Evolutionary conservation across 2,797 vertebrate genomes (phyloP).

Genomic region (Rhynchotus rufescens): DNA sequence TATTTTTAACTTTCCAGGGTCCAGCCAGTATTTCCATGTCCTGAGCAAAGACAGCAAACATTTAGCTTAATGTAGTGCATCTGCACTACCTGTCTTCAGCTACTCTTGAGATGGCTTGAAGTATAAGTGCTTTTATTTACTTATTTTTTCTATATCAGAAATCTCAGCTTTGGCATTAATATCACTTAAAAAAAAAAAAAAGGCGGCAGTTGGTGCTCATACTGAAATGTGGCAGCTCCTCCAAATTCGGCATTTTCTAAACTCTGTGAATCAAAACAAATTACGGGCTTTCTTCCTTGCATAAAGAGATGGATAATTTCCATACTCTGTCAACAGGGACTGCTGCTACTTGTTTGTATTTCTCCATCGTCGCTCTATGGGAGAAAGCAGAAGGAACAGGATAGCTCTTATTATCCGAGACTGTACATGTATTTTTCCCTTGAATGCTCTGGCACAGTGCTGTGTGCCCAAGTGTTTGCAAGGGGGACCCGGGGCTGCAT

Average conservation of each 20-base stretch:
- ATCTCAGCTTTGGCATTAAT: not conserved
- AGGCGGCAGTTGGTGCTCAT: not conserved
- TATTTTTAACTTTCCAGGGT: conserved; percentile 25
- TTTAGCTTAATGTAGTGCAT: not conserved
- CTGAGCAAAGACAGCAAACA: not conserved
- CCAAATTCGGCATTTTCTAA: not conserved
- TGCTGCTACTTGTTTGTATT: not conserved
- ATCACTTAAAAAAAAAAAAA: not conserved
- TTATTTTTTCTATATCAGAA: not conserved
- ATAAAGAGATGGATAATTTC: not conserved
- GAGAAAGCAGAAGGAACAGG: not conserved
- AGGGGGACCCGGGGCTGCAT: not conserved
- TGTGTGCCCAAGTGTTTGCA: not conserved
- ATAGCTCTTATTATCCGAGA: not conserved
- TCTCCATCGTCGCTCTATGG: not conserved
- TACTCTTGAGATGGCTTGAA: not conserved
- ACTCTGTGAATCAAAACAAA: not conserved
- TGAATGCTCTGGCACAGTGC: not conserved
- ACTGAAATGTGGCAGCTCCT: not conserved
- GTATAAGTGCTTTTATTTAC: not conserved
- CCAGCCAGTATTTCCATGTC: not conserved
- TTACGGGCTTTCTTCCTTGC: not conserved
- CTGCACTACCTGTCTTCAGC: not conserved
- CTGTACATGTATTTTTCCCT: not conserved
- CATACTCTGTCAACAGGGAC: not conserved